Evolutionary conservation across 2,797 vertebrate species (phyloP).

Genomic region (Leuciscus waleckii): DNA sequence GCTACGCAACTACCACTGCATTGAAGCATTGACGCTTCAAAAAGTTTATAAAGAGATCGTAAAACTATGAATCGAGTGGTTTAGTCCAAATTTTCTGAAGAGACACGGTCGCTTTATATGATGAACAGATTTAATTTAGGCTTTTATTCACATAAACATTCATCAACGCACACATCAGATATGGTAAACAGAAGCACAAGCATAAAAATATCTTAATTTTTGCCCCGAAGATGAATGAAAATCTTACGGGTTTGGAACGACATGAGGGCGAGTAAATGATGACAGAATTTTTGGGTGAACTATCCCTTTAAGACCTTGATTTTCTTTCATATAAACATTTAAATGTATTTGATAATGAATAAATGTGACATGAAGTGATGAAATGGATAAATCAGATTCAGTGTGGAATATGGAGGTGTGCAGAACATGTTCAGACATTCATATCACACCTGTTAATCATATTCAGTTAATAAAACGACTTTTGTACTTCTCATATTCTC

Average conservation of each 20-base stretch:
- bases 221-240: background rate
- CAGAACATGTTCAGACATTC: background rate
- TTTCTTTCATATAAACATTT: background rate
- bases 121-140: background rate
- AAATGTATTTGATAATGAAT: conserved; percentile 29
- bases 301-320: background rate
- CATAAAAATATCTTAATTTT: background rate
- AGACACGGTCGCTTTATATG: background rate
- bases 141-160: background rate
- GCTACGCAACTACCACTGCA: no score
- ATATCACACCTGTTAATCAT: background rate
- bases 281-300: background rate
- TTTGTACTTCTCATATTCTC: conserved; percentile 4
- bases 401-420: background rate
- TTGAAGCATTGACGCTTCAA: no score
- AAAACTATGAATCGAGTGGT: no score
- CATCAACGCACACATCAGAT: background rate
- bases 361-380: conserved; percentile 75
- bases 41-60: no score
- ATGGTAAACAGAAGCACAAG: background rate
- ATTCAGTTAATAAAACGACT: background rate
- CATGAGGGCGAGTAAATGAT: background rate
- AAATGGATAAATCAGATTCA: background rate
- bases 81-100: no score
- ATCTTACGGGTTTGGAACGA: background rate